Conservation (phyloP, 2,113 vertebrate species). For the Etheostoma cragini region DNA sequence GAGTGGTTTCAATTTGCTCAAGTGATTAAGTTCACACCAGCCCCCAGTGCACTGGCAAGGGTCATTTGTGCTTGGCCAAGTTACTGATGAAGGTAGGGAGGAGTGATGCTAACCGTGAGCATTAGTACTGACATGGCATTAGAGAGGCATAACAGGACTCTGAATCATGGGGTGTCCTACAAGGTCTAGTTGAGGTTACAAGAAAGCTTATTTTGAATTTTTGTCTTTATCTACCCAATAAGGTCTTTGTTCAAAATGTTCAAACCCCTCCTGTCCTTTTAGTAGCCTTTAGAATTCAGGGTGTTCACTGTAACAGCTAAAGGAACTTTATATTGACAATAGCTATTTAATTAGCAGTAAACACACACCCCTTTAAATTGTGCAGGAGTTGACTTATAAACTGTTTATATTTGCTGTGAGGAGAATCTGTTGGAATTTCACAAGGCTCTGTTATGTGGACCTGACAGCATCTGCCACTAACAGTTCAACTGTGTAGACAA, state of each 20-base stretch:
- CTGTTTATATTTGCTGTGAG: slow-evolving; percentile 61
- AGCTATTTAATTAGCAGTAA: slow-evolving; percentile 56
- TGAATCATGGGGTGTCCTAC: slow-evolving; percentile 72
- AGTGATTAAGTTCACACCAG: slow-evolving; percentile 92
- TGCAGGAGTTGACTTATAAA: slow-evolving; percentile 57
- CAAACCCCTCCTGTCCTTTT: slow-evolving; percentile 81
- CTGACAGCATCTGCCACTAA: slow-evolving; percentile 52
- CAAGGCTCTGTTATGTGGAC: slow-evolving; percentile 61
- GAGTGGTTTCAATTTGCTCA: slow-evolving; percentile 95
- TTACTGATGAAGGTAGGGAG: slow-evolving; percentile 83
- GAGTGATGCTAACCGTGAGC: slow-evolving; percentile 77
- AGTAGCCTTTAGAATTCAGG: neutral
- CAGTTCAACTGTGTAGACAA: slow-evolving; percentile 64
- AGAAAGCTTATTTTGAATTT: slow-evolving; percentile 79
- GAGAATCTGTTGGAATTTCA: slow-evolving; percentile 73
- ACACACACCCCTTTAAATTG: slow-evolving; percentile 46
- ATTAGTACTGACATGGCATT: slow-evolving; percentile 82
- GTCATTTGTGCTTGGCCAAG: slow-evolving; percentile 90
- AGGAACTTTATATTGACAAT: slow-evolving; percentile 24
- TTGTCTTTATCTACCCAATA: slow-evolving; percentile 81
- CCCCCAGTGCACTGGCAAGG: slow-evolving; percentile 89
- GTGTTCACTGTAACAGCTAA: slow-evolving; percentile 15
- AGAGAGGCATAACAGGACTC: slow-evolving; percentile 71
- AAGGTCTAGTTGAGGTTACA: slow-evolving; percentile 85
- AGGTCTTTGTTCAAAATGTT: slow-evolving; percentile 73